A percentile compares a stretch with the other conserved stretches of the same genome.
These are phyloP conservation scores for Periplaneta americana DNA, from an alignment of 1,140 invertebrate genomes.

Conservation along the genomic window DNA sequence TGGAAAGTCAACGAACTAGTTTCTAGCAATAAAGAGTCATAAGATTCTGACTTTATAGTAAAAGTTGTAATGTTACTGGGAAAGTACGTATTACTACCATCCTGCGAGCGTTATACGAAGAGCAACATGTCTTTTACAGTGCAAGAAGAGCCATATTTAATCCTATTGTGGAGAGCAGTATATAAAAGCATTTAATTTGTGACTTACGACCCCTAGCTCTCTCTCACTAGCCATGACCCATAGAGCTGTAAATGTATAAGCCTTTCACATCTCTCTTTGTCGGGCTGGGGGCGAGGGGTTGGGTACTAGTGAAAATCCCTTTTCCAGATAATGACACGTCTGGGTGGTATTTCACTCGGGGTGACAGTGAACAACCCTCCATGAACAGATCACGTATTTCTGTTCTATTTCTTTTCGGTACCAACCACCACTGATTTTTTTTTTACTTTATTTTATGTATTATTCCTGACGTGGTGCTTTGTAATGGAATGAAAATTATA, in stretches of 20 bases:
- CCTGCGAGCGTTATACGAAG: not conserved
- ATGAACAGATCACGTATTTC: not conserved
- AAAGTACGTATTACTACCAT: too few species aligned
- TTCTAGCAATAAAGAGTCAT: too few species aligned
- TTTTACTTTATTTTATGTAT: not conserved
- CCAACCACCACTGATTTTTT: not conserved
- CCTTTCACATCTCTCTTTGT: not conserved
- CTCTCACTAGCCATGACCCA: too few species aligned
- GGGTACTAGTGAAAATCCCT: not conserved
- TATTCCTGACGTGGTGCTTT: not conserved
- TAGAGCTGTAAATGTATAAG: not conserved
- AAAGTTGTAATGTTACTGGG: too few species aligned
- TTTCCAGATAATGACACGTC: not conserved
- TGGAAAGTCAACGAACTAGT: too few species aligned
- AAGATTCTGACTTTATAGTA: too few species aligned
- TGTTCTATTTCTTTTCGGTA: too few species aligned
- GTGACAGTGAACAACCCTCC: not conserved
- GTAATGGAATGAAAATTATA: not conserved
- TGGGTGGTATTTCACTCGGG: not conserved
- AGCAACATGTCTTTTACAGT: not conserved
- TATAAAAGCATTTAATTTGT: not conserved
- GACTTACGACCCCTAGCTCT: not conserved
- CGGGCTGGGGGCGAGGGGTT: too few species aligned
- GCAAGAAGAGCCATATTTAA: not conserved
- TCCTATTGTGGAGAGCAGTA: not conserved